Base-by-base conservation (phyloP, 2,888 invertebrate species). In the Drosophila stalkeri region DNA sequence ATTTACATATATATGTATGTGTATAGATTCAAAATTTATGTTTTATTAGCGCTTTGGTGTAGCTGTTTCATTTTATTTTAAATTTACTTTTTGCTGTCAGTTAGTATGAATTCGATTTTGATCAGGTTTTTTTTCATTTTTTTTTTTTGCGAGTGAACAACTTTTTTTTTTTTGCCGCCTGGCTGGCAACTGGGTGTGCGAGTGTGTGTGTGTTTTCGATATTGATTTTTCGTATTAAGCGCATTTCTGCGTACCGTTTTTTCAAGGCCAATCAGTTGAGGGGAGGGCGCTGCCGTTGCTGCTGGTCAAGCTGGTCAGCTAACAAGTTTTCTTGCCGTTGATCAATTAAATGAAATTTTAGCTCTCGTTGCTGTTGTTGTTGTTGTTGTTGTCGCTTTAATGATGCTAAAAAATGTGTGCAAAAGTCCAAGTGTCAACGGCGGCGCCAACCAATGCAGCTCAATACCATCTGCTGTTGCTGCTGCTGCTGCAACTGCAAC, bases 211-310 rank as follows among this genome's bases (percentile, higher is more conserved):
- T 78, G 49, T 79, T 75, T 70, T 81, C 81, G 77, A 73, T 86
- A 90, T 90, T 90, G 90, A 90, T 89, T 90, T 86, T 90, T 90
- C 74, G 75, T 81, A 90, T 90, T 90, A 90, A 90, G 86, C 86
- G 89, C 90, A 82, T 86, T 90, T 89, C 86, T 86, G 86, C 86
- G 86, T 75, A 80, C 86, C 81, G 66, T 77, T 81, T 85, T 89
- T 86, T 86, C 90, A 86, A 86, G 86, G 86, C 89, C 90, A 86
- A 86, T 54, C 64, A 69, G 71, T 75, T 61, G 63, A 31, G 65
- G 69, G 64, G 55, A 18, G 43, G 54, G 33, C 20, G 56, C 11
- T 37, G 57, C 27, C 27, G 18, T 7, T 16, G 12, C 16, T 56
- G 78, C 77, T 72, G 69, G 81, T 83, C 76, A 70, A 73, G 46